These are phyloP conservation scores for Rhamphomyia laevipes DNA, from an alignment of 2,888 invertebrate genomes.

Conservation along the genomic window DNA sequence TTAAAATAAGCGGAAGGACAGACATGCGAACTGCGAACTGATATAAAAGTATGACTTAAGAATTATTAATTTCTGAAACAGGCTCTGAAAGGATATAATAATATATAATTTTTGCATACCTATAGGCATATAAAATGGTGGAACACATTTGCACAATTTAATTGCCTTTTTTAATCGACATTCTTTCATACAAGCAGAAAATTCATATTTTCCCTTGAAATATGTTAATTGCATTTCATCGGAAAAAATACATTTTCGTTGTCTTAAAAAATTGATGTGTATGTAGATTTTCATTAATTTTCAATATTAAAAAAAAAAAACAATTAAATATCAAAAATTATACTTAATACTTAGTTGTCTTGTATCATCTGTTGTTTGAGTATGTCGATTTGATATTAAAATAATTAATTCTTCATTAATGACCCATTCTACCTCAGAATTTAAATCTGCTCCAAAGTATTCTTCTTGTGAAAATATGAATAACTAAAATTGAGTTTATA, in stretches of 20 bases:
- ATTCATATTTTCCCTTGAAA: constrained; percentile 51
- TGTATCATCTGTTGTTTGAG: constrained; percentile 64
- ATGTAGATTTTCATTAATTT: no score
- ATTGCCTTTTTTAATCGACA: constrained; percentile 56
- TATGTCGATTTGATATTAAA: constrained; percentile 56
- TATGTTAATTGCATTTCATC: constrained; percentile 51
- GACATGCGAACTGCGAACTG: no score
- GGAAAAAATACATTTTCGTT: constrained; percentile 60
- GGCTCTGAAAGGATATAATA: no score
- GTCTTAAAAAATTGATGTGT: constrained; percentile 30
- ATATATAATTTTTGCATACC: no score
- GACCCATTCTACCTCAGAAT: constrained; percentile 59
- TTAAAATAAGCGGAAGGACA: no score
- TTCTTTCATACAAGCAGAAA: constrained; percentile 61
- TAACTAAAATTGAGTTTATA: no score
- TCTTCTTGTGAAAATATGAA: constrained; percentile 54
- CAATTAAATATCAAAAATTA: not conserved
- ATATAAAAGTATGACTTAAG: no score
- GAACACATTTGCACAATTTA: constrained; percentile 55
- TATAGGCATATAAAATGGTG: constrained; percentile 54
- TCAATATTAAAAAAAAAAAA: no score
- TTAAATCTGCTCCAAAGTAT: constrained; percentile 54
- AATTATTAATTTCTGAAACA: no score
- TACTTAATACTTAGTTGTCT: constrained; percentile 47
- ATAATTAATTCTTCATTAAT: constrained; percentile 32